These are phyloP conservation scores for Enteromius paludinosus DNA, from an alignment of 2,797 vertebrate genomes.

Conservation along the genomic window DNA sequence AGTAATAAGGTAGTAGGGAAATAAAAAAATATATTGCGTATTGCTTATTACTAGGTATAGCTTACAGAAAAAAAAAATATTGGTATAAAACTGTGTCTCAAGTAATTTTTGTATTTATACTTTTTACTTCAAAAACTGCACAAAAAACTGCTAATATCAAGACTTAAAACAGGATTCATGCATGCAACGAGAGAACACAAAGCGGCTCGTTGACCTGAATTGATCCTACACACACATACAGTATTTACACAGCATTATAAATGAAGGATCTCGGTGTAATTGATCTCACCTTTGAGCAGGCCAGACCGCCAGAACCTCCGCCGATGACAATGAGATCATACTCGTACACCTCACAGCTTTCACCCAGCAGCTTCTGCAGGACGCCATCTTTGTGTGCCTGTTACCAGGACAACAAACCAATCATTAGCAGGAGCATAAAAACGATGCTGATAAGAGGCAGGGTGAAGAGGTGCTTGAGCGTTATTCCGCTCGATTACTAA, in stretches of 20 bases:
- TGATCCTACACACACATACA: background rate
- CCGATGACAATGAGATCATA: slow-evolving; percentile 95
- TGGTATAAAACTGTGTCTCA: background rate
- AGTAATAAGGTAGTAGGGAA: background rate
- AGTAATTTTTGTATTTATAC: background rate
- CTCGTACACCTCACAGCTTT: slow-evolving; percentile 78
- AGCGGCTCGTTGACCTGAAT: background rate
- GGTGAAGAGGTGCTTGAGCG: slow-evolving; percentile 47
- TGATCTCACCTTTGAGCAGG: slow-evolving; percentile 90
- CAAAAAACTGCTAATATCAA: background rate
- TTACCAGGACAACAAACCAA: slow-evolving; percentile 43
- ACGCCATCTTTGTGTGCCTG: slow-evolving; percentile 89
- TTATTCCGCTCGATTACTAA: slow-evolving; percentile 50
- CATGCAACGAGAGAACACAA: background rate
- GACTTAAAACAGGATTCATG: background rate
- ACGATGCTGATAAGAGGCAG: slow-evolving; percentile 23
- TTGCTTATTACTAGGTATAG: background rate
- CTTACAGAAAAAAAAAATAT: background rate
- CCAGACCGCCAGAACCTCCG: slow-evolving; percentile 94
- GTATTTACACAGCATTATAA: background rate
- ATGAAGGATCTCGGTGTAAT: background rate
- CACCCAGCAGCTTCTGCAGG: slow-evolving; percentile 85
- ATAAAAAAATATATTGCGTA: background rate
- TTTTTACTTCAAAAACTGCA: background rate
- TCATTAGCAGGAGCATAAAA: slow-evolving; percentile 47